Base-by-base conservation (phyloP, 2,797 vertebrate genomes). In the Premnoplex brunnescens region DNA sequence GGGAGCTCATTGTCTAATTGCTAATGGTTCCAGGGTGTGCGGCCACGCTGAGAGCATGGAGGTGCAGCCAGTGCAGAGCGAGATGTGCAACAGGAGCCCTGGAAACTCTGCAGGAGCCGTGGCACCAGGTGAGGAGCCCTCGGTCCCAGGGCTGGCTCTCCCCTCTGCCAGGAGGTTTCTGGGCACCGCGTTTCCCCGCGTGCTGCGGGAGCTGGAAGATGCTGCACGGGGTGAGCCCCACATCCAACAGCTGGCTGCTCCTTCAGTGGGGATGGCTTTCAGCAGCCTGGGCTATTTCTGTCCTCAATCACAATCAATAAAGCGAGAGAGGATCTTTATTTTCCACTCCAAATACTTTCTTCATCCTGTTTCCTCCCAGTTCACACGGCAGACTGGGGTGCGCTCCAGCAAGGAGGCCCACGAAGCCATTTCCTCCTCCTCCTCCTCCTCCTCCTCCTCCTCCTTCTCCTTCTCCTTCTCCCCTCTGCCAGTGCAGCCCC, bases 261-360 rank as follows among this genome's bases (percentile, higher is more conserved):
- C 67, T 28, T 2, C 2, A 0, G 21, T 0, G 26, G 49, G 84
- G 52, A 59, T 8, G 14, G 59, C 81, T 85, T 79, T 69, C 89
- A 44, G 32, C 88, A 75, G 89, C 75, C 58, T 0, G 5, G 62
- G 92, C 89, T 96, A 93, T 95, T 97, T 93, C 91, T 93, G 96
- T 84, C 88, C 76, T 39, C 60, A 10, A 76, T 93, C 89, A 27
- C 20, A 6, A 94, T 95, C 95, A 95, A 93, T 96, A 94, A 85
- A 83, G 39, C 15, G 0, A 39, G 83, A n/a, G 64, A 85, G 58
- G 54, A 0, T 18, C 77, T 79, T 89, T 66, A 36, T 84, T 80
- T 92, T 93, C 92, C 95, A 96, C 91, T 94, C 91, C 92, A 92
- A 91, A 93, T 94, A 26, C 44, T 93, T 94, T 86, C 89, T 95